These are phyloP conservation scores for Butorides virescens DNA, from an alignment of 2,113 vertebrate species.

Conservation along the genomic window DNA sequence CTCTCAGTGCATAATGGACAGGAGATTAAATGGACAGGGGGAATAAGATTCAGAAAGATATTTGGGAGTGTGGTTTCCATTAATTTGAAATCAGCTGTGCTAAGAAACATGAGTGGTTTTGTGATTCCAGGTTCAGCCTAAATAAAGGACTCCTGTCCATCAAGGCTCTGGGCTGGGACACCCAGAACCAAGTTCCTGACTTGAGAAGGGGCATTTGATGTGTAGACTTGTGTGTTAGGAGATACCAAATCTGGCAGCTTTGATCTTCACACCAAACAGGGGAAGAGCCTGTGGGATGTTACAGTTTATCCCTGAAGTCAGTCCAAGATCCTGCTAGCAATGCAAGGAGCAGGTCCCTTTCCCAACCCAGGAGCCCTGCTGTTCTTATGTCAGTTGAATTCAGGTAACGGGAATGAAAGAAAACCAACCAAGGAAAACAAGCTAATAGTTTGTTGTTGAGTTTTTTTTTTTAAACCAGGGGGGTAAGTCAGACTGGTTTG, in stretches of 20 bases:
- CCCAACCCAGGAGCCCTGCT: not conserved
- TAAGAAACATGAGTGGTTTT: not conserved
- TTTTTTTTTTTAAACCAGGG: not conserved
- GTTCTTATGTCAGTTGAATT: not conserved
- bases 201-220: not conserved
- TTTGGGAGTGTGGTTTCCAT: not conserved
- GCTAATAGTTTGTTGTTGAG: not conserved
- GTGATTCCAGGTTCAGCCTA: not conserved
- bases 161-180: not conserved
- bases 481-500: fast-evolving
- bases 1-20: not conserved
- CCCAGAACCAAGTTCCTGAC: not conserved
- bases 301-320: not conserved
- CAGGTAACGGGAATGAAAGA: not conserved
- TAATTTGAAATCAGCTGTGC: not conserved
- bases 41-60: not conserved
- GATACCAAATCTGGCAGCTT: not conserved
- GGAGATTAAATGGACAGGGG: not conserved
- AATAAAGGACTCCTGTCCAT: not conserved
- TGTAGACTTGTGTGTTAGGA: not conserved
- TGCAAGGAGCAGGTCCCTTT: not conserved
- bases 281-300: not conserved
- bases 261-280: not conserved
- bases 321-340: not conserved
- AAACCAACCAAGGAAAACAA: not conserved